These are phyloP conservation scores for Balearica regulorum DNA, from an alignment of 2,797 vertebrate genomes.

Conservation along the genomic window DNA sequence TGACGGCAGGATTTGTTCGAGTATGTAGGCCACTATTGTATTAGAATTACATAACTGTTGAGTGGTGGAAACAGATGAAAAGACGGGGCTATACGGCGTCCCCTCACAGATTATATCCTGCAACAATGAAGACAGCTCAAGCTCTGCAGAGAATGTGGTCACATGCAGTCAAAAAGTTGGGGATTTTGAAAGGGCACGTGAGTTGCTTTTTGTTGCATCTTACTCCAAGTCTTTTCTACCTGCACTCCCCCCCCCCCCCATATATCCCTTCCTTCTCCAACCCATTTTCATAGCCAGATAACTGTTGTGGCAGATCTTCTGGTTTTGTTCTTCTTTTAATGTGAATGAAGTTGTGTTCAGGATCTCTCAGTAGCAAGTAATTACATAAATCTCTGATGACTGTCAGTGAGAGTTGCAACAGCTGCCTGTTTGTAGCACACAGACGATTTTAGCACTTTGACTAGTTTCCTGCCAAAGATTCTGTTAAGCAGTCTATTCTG, in stretches of 20 bases:
- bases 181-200: slow-evolving; percentile 87
- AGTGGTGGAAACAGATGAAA: slow-evolving; percentile 78
- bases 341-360: not conserved
- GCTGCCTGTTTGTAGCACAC: not conserved
- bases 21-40: slow-evolving; percentile 95
- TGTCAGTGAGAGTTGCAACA: not conserved
- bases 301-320: not conserved
- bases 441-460: not conserved
- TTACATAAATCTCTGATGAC: not conserved
- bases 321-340: not conserved
- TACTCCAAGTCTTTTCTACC: not conserved
- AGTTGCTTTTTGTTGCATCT: slow-evolving; percentile 71
- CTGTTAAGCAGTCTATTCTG: not conserved
- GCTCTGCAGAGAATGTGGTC: slow-evolving; percentile 88
- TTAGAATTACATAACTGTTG: slow-evolving; percentile 87
- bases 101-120: slow-evolving; percentile 36
- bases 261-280: not conserved
- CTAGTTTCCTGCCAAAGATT: not conserved
- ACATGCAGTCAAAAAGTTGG: slow-evolving; percentile 87
- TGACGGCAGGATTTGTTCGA: slow-evolving; percentile 84
- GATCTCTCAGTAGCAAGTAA: not conserved
- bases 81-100: slow-evolving; percentile 51
- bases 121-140: slow-evolving; percentile 84
- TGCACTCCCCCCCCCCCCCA: too few relatives aligned
- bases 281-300: not conserved